A percentile compares a stretch with the other conserved stretches of the same genome.
phyloP scores from a whole-genome alignment of 2,113 vertebrate species.

The Corvus cornix region DNA sequence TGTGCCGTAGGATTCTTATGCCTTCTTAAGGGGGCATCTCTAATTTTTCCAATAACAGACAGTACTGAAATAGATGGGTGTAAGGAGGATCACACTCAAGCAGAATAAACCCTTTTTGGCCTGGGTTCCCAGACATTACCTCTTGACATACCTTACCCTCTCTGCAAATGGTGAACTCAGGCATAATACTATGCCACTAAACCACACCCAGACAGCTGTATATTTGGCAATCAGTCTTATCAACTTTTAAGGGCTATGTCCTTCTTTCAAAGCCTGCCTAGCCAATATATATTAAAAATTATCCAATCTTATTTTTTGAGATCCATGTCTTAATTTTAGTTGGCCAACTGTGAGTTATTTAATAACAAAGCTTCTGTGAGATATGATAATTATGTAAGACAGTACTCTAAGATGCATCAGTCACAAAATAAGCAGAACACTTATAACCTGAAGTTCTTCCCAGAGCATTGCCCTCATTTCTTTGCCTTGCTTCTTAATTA shows the following conservation, averaged over 20 bases:
- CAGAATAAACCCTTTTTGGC: not conserved
- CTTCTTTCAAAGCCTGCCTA: not conserved
- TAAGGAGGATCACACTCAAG: not conserved
- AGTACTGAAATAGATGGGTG: not conserved
- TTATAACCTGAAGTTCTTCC: conserved; percentile 82
- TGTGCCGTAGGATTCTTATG: not conserved
- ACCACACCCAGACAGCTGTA: not conserved
- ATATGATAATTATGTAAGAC: not conserved
- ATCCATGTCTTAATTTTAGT: not conserved
- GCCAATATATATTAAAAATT: not conserved
- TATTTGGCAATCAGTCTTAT: not conserved
- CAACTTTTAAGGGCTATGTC: not conserved
- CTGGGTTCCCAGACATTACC: not conserved
- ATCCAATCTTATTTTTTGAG: not conserved
- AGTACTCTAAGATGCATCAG: not conserved
- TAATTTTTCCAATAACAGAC: not conserved
- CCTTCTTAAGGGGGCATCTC: not conserved
- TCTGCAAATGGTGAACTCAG: not conserved
- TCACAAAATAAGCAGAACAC: not conserved
- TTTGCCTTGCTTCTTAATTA: conserved; percentile 78
- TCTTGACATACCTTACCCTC: not conserved
- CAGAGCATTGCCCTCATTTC: conserved; percentile 82
- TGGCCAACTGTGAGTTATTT: not conserved
- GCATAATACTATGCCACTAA: not conserved
- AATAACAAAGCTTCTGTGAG: not conserved